Conservation (phyloP, 1,140 invertebrate species). For the Chionoecetes opilio region DNA sequence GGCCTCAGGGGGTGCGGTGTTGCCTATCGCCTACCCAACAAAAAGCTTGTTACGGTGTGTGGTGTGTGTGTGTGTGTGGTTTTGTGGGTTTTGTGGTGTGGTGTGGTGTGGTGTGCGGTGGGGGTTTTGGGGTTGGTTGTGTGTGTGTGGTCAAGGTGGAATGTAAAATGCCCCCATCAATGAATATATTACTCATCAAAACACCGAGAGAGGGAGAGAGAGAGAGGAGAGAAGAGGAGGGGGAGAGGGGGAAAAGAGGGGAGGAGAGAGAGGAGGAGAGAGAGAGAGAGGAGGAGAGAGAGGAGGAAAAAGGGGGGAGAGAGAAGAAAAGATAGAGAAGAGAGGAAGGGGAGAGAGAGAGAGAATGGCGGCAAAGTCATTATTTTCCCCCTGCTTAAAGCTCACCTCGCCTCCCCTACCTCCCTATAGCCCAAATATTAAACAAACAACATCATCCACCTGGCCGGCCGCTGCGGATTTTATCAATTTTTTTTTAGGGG, state of each 20-base stretch:
- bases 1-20: background rate
- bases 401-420: background rate
- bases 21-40: no score
- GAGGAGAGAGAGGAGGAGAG: slow-evolving; percentile 1
- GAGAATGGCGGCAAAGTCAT: background rate
- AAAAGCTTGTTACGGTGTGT: no score
- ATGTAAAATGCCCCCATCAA: no score
- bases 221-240: background rate
- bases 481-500: background rate
- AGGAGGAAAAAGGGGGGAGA: background rate
- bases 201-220: background rate
- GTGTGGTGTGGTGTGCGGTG: no score
- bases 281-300: slow-evolving; percentile 16
- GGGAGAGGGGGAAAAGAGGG: slow-evolving; percentile 12
- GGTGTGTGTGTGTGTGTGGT: no score
- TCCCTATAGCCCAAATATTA: background rate
- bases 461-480: background rate
- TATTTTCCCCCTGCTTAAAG: background rate
- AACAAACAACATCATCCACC: background rate
- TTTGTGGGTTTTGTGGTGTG: no score
- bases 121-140: no score
- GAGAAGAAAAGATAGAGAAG: background rate
- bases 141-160: no score
- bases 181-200: no score
- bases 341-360: background rate